These are phyloP conservation scores for Notiomystis cincta DNA, from an alignment of 2,113 vertebrate genomes.

Conservation along the genomic window DNA sequence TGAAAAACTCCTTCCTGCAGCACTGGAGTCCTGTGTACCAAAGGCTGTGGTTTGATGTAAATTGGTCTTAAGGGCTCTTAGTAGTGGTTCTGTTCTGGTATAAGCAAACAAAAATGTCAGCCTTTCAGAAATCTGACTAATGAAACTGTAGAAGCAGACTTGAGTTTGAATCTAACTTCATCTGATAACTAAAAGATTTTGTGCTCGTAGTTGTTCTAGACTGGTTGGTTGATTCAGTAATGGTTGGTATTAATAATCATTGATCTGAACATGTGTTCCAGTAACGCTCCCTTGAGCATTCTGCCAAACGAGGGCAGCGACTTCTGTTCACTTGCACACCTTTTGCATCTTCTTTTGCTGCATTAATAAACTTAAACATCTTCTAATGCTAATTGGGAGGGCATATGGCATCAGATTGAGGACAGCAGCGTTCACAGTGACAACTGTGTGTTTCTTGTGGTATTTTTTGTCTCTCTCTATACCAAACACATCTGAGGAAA, in stretches of 20 bases:
- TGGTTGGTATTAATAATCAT: not conserved
- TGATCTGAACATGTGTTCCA: not conserved
- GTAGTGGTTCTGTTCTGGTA: not conserved
- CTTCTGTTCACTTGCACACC: not conserved
- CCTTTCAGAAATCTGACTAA: not conserved
- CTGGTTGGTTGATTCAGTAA: not conserved
- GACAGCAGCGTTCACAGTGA: not conserved
- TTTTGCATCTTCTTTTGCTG: not conserved
- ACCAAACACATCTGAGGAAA: not conserved
- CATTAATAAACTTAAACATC: not conserved
- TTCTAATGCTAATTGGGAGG: not conserved
- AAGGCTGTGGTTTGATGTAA: not conserved
- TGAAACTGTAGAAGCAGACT: not conserved
- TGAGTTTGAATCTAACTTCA: not conserved
- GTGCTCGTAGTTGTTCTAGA: not conserved
- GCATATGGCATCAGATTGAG: not conserved
- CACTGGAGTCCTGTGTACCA: not conserved
- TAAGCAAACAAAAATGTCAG: not conserved
- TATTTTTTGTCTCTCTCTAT: not conserved
- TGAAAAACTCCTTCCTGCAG: not conserved
- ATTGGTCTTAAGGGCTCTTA: not conserved
- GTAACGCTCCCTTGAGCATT: not conserved
- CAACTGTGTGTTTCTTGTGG: not conserved
- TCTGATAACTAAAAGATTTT: not conserved
- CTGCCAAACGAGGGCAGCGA: rapidly evolving